phyloP scores from a whole-genome alignment of 2,888 invertebrate genomes.

The Actias luna region DNA sequence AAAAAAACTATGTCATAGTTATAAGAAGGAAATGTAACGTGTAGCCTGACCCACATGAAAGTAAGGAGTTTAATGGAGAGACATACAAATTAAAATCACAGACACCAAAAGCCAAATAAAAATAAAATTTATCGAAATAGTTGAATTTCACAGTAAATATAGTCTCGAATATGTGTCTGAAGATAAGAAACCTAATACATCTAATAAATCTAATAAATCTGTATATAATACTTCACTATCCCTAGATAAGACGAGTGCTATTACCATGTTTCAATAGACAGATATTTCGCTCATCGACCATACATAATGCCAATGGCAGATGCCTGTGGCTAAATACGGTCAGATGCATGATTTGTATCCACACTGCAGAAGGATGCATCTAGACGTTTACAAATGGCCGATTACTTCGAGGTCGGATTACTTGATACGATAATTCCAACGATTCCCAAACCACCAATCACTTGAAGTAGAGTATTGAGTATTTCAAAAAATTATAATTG shows the following conservation, averaged over 20 bases:
- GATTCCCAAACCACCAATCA: conserved; percentile 9
- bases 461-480: background rate
- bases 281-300: background rate
- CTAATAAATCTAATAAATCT: background rate
- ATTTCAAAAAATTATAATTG: background rate
- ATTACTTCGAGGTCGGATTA: conserved; percentile 63
- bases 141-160: too few relatives aligned
- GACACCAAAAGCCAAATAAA: too few relatives aligned
- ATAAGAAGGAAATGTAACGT: too few relatives aligned
- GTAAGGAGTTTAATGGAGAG: too few relatives aligned
- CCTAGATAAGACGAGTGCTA: background rate
- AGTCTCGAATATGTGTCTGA: too few relatives aligned
- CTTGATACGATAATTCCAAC: conserved; percentile 35
- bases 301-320: conserved; percentile 20
- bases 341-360: conserved; percentile 54
- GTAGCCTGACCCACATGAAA: too few relatives aligned
- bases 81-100: too few relatives aligned
- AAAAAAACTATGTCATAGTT: too few relatives aligned
- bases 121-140: too few relatives aligned
- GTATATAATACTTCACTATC: background rate
- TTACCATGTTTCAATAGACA: background rate
- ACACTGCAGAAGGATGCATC: conserved; percentile 44
- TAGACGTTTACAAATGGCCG: conserved; percentile 66
- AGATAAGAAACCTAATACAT: too few relatives aligned
- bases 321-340: conserved; percentile 37